Base-by-base conservation (phyloP, 1,140 invertebrate genomes). In the Galleria mellonella region DNA sequence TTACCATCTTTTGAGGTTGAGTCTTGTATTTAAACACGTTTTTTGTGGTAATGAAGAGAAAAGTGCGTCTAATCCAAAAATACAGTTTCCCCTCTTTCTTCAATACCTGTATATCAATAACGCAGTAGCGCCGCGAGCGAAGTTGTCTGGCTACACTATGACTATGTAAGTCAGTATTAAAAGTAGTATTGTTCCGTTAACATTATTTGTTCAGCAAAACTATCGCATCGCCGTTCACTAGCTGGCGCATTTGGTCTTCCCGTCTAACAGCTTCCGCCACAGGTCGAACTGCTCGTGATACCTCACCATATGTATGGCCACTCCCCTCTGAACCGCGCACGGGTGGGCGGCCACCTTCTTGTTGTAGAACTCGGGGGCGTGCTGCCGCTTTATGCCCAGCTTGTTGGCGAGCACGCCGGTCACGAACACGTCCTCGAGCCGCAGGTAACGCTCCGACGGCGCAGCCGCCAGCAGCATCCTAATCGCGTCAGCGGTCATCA, bases 281-380 rank as follows among this genome's bases (percentile, higher is more conserved):
- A 96, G 85, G 79, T 96, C 94, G 72, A 95, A 96, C 79, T 96
- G 94, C 82, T 96, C 94, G 71, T 91, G 90, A 64, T 91, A 93
- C 62, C 94, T 94, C 12, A 97, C 92, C 94, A 96, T 96, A 75
- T 97, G 95, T 41, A 96, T 92, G 64, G 93, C 94, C 44, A 96
- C 92, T 7, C 91, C 90, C 49, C 92, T 91, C 68, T 94, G 92
- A 44, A 96, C 88, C 47, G 91, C 92, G 75, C 94, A 96, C 4
- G 92, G 89, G 66, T 91, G 94, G 46, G 94, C 89, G 5, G 92
- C 88, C 35, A 95, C 92, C 62, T 91, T 89, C 47, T 92, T 91
- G 72, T 96, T 97, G 38, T 94, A 88, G 79, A 97, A 96, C 73
- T 94, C 93, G 30, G 91, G 91, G 9, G 91, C 92, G 76, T 95